A percentile compares a stretch with the other conserved stretches of the same genome.
These are phyloP conservation scores for Dyspetes luteomarginatus DNA, from an alignment of 2,888 invertebrate genomes.

Conservation along the genomic window DNA sequence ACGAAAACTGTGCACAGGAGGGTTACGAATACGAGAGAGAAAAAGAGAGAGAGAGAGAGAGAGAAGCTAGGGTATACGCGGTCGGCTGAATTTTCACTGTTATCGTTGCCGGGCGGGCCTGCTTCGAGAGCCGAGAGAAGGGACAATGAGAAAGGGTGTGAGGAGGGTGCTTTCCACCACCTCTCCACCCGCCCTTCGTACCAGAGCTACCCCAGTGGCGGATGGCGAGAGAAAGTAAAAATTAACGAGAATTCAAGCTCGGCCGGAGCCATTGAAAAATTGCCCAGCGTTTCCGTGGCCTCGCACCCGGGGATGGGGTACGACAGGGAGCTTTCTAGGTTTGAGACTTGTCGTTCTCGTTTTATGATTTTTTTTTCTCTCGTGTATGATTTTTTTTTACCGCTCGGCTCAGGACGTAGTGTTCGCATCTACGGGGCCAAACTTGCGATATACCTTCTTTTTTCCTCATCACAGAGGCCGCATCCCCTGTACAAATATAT, in stretches of 20 bases:
- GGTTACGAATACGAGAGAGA: slow-evolving; percentile 41
- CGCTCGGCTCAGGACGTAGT: slow-evolving; percentile 41
- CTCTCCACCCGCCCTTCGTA: slow-evolving; percentile 16
- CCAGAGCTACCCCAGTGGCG: slow-evolving; percentile 71
- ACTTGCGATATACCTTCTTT: slow-evolving; percentile 46
- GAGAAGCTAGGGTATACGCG: slow-evolving; percentile 68
- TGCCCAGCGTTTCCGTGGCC: slow-evolving; percentile 72
- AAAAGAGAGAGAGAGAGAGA: slow-evolving; percentile 57
- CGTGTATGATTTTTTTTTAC: slow-evolving; percentile 38
- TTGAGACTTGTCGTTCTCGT: slow-evolving; percentile 76
- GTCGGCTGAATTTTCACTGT: slow-evolving; percentile 81
- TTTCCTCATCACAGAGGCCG: slow-evolving; percentile 28
- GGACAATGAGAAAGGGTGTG: slow-evolving; percentile 69
- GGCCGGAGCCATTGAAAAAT: slow-evolving; percentile 82
- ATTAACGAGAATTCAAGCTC: slow-evolving; percentile 83
- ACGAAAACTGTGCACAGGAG: slow-evolving; percentile 47
- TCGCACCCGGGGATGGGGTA: slow-evolving; percentile 25
- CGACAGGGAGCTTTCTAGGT: slow-evolving; percentile 71
- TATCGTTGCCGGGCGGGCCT: slow-evolving; percentile 79
- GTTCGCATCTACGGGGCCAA: slow-evolving; percentile 32
- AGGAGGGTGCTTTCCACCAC: slow-evolving; percentile 2
- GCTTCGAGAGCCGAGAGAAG: slow-evolving; percentile 70
- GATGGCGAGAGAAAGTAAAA: slow-evolving; percentile 82
- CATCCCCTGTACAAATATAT: slow-evolving; percentile 42
- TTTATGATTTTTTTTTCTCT: slow-evolving; percentile 62